Percentiles rank a stretch among this genome's conserved stretches.
Conservation (phyloP, 1,140 invertebrate genomes). For the Papilio polyxenes region DNA sequence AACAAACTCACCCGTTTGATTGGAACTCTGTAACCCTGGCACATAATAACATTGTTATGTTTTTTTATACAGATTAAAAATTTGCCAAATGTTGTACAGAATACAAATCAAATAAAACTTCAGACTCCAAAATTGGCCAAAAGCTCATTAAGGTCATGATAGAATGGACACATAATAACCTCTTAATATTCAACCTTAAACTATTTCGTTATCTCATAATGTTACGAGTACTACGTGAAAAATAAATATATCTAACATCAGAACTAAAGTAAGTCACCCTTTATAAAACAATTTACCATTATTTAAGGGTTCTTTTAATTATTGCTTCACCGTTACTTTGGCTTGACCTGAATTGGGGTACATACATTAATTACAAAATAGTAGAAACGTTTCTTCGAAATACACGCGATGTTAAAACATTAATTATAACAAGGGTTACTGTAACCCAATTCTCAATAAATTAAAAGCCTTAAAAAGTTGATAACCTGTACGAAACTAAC, state of each 20-base stretch:
- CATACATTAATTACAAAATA: constrained; percentile 1
- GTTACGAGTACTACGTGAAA: neutral
- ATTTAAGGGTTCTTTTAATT: constrained; percentile 9
- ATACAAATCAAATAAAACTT: too few species aligned
- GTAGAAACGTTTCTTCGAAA: constrained; percentile 8
- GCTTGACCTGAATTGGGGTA: constrained; percentile 9
- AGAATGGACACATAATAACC: too few species aligned
- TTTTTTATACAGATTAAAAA: too few species aligned
- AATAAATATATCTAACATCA: neutral
- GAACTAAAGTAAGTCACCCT: neutral
- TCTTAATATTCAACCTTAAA: too few species aligned
- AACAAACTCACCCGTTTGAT: neutral
- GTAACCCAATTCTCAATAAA: neutral
- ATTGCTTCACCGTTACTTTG: neutral
- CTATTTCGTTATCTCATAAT: too few species aligned
- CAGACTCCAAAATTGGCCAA: too few species aligned
- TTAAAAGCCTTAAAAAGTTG: too few species aligned
- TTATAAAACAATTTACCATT: neutral
- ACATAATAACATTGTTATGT: too few species aligned
- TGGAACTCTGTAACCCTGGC: too few species aligned
- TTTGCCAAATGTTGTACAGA: too few species aligned
- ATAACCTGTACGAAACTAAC: neutral
- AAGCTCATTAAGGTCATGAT: too few species aligned
- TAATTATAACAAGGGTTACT: neutral
- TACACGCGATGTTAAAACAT: constrained; percentile 1